phyloP scores from a whole-genome alignment of 2,888 invertebrate species.

The Omphaloscelis lunosa region DNA sequence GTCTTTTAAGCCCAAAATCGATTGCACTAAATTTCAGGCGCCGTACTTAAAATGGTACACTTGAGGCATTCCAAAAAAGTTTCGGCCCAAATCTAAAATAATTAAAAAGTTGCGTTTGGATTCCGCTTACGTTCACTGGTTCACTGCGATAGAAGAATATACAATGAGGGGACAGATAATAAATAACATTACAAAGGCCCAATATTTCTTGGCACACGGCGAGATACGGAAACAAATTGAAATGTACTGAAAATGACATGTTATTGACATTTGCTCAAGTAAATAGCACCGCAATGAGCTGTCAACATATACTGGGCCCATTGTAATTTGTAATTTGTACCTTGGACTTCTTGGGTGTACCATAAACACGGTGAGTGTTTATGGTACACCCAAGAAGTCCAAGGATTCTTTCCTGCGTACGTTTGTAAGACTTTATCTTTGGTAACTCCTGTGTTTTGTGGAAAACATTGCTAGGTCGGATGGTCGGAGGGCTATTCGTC shows the following conservation, averaged over 20 bases:
- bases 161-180: constrained; percentile 66
- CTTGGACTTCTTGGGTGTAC: no score
- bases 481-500: constrained; percentile 55
- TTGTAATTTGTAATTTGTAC: constrained; percentile 35
- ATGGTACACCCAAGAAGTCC: constrained; percentile 41
- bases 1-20: constrained; percentile 63
- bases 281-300: constrained; percentile 16
- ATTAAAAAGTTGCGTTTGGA: constrained; percentile 75
- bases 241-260: constrained; percentile 47
- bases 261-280: constrained; percentile 30
- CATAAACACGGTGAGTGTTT: constrained; percentile 52
- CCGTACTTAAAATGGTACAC: constrained; percentile 67
- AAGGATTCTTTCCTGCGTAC: constrained; percentile 50
- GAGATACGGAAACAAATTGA: constrained; percentile 22
- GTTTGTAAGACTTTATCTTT: constrained; percentile 61
- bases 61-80: constrained; percentile 69
- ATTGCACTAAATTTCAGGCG: constrained; percentile 65
- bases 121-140: constrained; percentile 63
- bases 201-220: constrained; percentile 34
- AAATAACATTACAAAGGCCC: constrained; percentile 55
- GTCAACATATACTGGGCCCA: constrained; percentile 21
- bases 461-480: constrained; percentile 59
- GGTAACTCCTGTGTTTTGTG: constrained; percentile 49
- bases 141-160: constrained; percentile 65
- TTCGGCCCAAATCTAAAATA: constrained; percentile 73